Conservation (phyloP, 2,888 invertebrate genomes). For the Lasioglossum malachurum region DNA sequence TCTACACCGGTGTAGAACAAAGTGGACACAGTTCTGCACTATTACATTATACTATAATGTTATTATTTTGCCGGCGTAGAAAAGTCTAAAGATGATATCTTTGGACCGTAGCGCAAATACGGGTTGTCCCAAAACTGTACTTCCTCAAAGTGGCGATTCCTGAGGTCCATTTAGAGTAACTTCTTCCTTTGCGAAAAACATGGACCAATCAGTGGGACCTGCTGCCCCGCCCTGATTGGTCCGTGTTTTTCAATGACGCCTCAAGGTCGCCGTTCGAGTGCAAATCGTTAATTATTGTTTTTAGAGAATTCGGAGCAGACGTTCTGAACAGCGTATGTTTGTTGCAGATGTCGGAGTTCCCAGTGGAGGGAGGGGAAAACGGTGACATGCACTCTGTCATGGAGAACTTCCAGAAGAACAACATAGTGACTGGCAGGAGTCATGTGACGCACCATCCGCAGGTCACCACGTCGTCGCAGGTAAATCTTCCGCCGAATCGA, state of each 20-base stretch:
- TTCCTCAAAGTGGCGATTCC: too few relatives aligned
- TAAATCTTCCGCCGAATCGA: constrained; percentile 72
- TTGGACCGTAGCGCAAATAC: background rate
- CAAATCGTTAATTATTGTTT: background rate
- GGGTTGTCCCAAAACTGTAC: too few relatives aligned
- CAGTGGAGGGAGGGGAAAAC: constrained; percentile 87
- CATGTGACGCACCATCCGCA: constrained; percentile 84
- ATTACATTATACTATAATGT: background rate
- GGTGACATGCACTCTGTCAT: constrained; percentile 89
- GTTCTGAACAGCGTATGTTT: background rate
- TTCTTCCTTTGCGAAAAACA: too few relatives aligned
- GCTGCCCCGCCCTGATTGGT: too few relatives aligned
- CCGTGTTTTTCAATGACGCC: too few relatives aligned
- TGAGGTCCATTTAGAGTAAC: too few relatives aligned
- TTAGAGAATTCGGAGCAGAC: background rate
- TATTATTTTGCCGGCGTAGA: background rate
- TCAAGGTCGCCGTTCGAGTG: background rate
- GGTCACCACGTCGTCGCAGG: constrained; percentile 88
- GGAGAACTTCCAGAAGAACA: constrained; percentile 90
- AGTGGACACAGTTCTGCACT: background rate
- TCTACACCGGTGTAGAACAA: background rate
- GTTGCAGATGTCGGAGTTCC: constrained; percentile 87
- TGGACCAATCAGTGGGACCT: too few relatives aligned
- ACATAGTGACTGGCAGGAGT: constrained; percentile 80
- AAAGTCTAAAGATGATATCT: background rate